Evolutionary conservation across 2,797 vertebrate genomes (phyloP), one percentile per base, ranked within the genome.

Genomic region (Dicrostonyx torquatus): DNA sequence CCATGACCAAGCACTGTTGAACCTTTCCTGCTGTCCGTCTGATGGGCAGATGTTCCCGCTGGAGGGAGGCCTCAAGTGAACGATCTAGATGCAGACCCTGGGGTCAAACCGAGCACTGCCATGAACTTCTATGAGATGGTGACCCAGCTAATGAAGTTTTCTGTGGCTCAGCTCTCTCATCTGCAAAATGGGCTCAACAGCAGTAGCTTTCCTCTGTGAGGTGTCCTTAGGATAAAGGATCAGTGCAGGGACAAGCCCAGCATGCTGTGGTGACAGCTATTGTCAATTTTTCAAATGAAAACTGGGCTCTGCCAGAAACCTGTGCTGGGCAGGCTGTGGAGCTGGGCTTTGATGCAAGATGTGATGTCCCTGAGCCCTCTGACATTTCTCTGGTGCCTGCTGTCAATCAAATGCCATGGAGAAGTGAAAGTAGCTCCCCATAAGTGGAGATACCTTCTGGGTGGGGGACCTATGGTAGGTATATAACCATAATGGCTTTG

Each of bases 21-120:
- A 73, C 45, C 64, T 31, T 18, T 53, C 77, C 18, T 3, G 22
- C 31, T 0, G 6, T 68, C n/a, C 1, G 4, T 62, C 40, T 2
- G 4, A 5, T 0, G 0, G 8, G 24, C 13, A 22, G 45, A 1
- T 0, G 24, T 43, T 2, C 1, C 8, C 0, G 5, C 40, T 4
- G 22, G 43, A 68, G n/a, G 18, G 14, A 37, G n/a, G 12, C 14
- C 50, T 24, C 26, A 3, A 11, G 22, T 0, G 24, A 15, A 4
- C 2, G 0, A n/a, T 15, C 12, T 12, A 11, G 0, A 37, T 34
- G 26, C 58, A 3, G 70, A 20, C 34, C 1, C 64, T 45, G 77
- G 34, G 50, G 4, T 26, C 9, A 45, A 70, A 53, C 37, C 20
- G 8, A 66, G 62, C 14, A 58, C 72, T 48, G 68, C 76, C 12